A percentile compares a stretch with the other conserved stretches of the same genome.
Conservation (phyloP, 2,888 invertebrate species). For the Agonopterix heracliana region DNA sequence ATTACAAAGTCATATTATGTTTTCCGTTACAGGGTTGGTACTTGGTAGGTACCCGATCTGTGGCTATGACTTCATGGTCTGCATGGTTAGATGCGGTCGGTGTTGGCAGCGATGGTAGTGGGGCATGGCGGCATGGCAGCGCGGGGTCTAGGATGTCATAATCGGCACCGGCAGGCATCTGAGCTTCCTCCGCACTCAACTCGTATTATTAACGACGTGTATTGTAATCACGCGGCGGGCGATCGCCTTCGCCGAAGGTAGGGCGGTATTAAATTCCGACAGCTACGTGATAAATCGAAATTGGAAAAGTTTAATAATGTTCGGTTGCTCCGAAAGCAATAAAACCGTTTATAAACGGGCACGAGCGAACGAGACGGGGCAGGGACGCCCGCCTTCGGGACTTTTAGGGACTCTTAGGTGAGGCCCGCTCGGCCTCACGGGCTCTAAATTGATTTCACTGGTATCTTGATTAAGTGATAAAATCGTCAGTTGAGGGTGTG, state of each 20-base stretch:
- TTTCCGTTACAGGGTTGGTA: not conserved
- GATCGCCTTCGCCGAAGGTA: constrained; percentile 75
- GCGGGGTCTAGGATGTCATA: constrained; percentile 23
- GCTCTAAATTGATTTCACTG: constrained; percentile 66
- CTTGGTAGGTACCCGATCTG: not conserved
- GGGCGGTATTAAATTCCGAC: constrained; percentile 77
- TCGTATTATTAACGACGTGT: constrained; percentile 75
- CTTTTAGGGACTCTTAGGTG: constrained; percentile 72
- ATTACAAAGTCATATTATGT: not conserved
- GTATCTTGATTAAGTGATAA: constrained; percentile 68
- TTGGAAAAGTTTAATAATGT: constrained; percentile 78
- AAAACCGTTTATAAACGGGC: constrained; percentile 77
- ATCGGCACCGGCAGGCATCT: constrained; percentile 43
- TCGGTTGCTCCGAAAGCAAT: constrained; percentile 77
- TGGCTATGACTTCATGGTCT: not conserved
- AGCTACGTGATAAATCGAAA: constrained; percentile 78
- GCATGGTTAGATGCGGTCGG: not conserved
- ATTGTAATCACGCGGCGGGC: constrained; percentile 76
- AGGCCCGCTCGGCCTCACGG: constrained; percentile 55
- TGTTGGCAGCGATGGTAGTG: not conserved
- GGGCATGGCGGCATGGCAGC: not conserved
- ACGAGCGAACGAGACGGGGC: constrained; percentile 71
- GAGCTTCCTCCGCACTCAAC: constrained; percentile 43
- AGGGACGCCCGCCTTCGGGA: constrained; percentile 70
- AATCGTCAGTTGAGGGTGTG: constrained; percentile 34